Evolutionary conservation across 2,113 vertebrate genomes (phyloP).

Genomic region (Syngnathus scovelli): DNA sequence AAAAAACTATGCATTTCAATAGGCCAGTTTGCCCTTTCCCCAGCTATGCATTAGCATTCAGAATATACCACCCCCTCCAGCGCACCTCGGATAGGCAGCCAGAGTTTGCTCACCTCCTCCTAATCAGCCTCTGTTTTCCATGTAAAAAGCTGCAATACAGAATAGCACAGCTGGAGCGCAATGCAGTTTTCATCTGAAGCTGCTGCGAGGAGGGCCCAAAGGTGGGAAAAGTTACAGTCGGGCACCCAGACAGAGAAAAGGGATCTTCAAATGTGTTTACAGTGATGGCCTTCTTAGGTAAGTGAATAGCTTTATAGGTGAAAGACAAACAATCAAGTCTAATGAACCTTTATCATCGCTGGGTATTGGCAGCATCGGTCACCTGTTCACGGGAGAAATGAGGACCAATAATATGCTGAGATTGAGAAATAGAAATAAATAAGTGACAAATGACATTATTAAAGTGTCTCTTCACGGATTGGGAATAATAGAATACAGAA

Average conservation of each 20-base stretch:
- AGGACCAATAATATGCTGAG: conserved; percentile 28
- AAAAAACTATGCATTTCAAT: conserved; percentile 73
- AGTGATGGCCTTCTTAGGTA: conserved; percentile 37
- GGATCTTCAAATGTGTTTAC: conserved; percentile 41
- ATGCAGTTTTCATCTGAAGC: conserved; percentile 48
- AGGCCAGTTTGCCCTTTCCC: conserved; percentile 68
- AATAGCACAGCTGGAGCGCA: conserved; percentile 65
- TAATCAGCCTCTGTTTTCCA: conserved; percentile 62
- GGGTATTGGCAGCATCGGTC: conserved; percentile 22
- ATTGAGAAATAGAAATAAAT: conserved; percentile 26
- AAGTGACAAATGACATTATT: neutral
- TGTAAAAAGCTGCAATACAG: conserved; percentile 56
- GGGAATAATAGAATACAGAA: conserved; percentile 17
- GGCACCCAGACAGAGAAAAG: conserved; percentile 20
- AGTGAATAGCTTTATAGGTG: conserved; percentile 31
- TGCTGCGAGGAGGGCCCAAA: conserved; percentile 29
- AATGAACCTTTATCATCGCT: conserved; percentile 45
- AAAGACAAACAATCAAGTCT: conserved; percentile 46
- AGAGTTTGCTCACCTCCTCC: conserved; percentile 58
- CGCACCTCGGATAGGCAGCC: conserved; percentile 39
- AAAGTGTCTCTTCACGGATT: conserved; percentile 29
- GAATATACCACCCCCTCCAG: conserved; percentile 37
- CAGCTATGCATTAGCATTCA: conserved; percentile 70
- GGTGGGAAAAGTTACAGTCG: conserved; percentile 52
- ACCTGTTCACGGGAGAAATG: conserved; percentile 22